Base-by-base conservation (phyloP, 1,140 invertebrate species). In the Hylaeus volcanicus region DNA sequence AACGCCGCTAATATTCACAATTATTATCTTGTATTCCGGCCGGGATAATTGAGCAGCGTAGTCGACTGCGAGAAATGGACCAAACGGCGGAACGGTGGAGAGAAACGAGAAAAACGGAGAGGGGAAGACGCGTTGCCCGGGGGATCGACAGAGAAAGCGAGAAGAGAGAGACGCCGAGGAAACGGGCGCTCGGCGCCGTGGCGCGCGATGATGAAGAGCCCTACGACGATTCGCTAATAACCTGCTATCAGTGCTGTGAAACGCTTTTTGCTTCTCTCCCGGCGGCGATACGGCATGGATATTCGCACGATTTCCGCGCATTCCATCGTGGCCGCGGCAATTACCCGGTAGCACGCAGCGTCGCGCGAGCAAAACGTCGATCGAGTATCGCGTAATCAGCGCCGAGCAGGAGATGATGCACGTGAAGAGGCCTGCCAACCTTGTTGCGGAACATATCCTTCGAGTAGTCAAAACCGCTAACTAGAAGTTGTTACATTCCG, bases 141-240 rank as follows among this genome's bases (percentile, higher is more conserved):
- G 26, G 26, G 26, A 26, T 26, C 26, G 26, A 0, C 3, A 26
- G 26, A 8, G 37, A 14, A 15, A 61, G 45, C 64, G 80, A 45
- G 83, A 80, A 26, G 26, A 26, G 26, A 26, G 39, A 75, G 2
- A 60, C 53, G 41, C 39, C 41, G 58, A 2, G 15, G 76, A 89
- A 86, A 89, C 81, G 89, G 89, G 89, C 88, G 90, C 88, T 89
- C 89, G 87, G 82, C 87, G 70, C 86, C 81, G 89, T 89, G 90
- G 12, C 74, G 55, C 48, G 41, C 48, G 64, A 80, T 80, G 72
- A 80, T 61, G 72, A 68, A 80, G 26, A 68, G 73, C 48, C 63
- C 45, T 61, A 69, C 72, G 74, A 81, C 66, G 79, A 81, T 81
- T 81, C 74, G 66, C 74, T 77, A 81, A 81, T 81, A 81, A 81